These are phyloP conservation scores for Polyodon spathula DNA, from an alignment of 2,113 vertebrate genomes.

Conservation along the genomic window DNA sequence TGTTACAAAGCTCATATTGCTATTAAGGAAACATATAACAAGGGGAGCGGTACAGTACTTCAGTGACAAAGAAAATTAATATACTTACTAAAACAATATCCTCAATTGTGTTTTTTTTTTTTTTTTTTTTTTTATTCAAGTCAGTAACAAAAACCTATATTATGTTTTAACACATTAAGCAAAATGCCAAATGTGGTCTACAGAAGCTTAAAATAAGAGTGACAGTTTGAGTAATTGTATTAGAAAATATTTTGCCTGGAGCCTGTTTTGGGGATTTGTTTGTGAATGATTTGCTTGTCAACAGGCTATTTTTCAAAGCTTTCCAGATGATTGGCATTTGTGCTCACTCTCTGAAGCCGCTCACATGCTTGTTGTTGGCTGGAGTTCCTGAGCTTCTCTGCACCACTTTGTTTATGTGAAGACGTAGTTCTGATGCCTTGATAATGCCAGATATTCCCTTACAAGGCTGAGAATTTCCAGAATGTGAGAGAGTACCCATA, in stretches of 20 bases:
- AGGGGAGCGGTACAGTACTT: too few relatives aligned
- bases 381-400: conserved; percentile 47
- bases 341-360: conserved; percentile 33
- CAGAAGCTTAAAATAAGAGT: neutral
- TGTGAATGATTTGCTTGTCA: conserved; percentile 55
- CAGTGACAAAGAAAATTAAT: too few relatives aligned
- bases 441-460: conserved; percentile 60
- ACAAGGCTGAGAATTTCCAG: conserved; percentile 49
- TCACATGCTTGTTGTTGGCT: conserved; percentile 57
- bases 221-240: conserved; percentile 22
- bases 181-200: neutral
- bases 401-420: conserved; percentile 56
- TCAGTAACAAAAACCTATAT: neutral
- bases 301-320: conserved; percentile 36
- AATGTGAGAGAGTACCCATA: conserved; percentile 50
- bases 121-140: neutral
- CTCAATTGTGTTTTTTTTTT: too few relatives aligned
- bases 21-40: too few relatives aligned
- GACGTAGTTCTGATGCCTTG: conserved; percentile 56
- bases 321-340: conserved; percentile 44
- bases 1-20: too few relatives aligned
- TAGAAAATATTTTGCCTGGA: conserved; percentile 26
- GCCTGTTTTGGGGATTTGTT: conserved; percentile 28
- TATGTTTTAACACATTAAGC: neutral
- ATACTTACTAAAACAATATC: too few relatives aligned